These are phyloP conservation scores for Eurystomus gularis DNA, from an alignment of 2,113 vertebrate genomes.

Conservation along the genomic window DNA sequence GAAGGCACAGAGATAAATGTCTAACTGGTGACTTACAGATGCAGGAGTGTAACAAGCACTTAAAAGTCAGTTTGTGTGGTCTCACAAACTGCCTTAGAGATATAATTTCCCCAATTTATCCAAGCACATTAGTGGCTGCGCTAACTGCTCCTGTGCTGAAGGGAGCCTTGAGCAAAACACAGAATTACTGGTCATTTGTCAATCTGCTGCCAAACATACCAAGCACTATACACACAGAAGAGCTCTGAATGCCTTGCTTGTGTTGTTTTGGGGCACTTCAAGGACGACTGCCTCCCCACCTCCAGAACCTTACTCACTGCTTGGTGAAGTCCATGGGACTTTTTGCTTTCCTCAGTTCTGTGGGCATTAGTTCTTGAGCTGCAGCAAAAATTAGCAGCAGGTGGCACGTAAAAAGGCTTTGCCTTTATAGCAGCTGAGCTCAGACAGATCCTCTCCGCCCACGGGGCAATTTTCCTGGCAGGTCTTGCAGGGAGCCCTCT, in stretches of 20 bases:
- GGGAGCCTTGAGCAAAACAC: background rate
- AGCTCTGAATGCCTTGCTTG: background rate
- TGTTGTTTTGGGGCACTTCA: background rate
- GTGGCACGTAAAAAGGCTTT: background rate
- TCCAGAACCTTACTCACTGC: background rate
- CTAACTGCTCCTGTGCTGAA: background rate
- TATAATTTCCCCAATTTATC: background rate
- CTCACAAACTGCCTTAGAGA: background rate
- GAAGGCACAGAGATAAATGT: background rate
- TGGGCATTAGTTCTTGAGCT: background rate
- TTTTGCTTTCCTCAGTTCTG: background rate
- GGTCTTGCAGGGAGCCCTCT: background rate
- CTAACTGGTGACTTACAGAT: background rate
- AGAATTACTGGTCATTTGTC: background rate
- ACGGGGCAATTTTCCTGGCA: fast-evolving
- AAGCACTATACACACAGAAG: background rate
- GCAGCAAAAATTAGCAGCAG: background rate
- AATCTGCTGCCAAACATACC: background rate
- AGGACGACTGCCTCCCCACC: background rate
- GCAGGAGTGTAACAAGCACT: background rate
- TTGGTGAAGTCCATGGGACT: background rate
- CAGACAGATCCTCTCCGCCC: background rate
- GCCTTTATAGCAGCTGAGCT: background rate
- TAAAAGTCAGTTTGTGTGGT: background rate
- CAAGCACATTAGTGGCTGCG: background rate